phyloP scores from a whole-genome alignment of 2,797 vertebrate genomes.

The Malacoraja senta region DNA sequence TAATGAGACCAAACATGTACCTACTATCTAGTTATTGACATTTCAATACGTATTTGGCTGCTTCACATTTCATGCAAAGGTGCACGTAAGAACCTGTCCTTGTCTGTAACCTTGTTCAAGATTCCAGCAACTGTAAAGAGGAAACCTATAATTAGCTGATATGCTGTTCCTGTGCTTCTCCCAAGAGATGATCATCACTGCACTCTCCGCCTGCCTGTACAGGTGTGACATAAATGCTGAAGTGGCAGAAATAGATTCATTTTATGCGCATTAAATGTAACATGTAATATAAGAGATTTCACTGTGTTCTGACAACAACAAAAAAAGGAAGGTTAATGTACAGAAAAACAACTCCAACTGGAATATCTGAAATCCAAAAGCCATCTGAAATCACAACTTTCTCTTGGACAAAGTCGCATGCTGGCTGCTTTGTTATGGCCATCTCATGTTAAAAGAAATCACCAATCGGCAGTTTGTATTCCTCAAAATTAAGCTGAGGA shows the following conservation, averaged over 20 bases:
- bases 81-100: conserved; percentile 8
- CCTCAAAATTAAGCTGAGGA: too few species aligned
- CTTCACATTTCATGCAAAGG: conserved; percentile 12
- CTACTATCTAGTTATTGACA: neutral
- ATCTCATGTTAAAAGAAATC: too few species aligned
- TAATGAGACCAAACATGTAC: neutral
- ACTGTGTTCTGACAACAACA: neutral
- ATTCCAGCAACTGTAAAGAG: conserved; percentile 1
- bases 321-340: neutral
- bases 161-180: neutral
- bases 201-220: neutral
- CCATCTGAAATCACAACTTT: too few species aligned
- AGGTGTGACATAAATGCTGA: conserved; percentile 32
- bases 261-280: neutral
- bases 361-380: too few species aligned
- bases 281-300: neutral
- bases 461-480: too few species aligned
- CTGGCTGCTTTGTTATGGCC: too few species aligned
- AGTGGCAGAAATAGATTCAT: conserved; percentile 21
- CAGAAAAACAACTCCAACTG: too few species aligned
- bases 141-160: conserved; percentile 27
- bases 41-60: neutral
- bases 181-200: neutral
- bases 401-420: too few species aligned
- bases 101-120: conserved; percentile 14